Conservation (phyloP, 2,888 invertebrate species). For the Thumatha senex region DNA sequence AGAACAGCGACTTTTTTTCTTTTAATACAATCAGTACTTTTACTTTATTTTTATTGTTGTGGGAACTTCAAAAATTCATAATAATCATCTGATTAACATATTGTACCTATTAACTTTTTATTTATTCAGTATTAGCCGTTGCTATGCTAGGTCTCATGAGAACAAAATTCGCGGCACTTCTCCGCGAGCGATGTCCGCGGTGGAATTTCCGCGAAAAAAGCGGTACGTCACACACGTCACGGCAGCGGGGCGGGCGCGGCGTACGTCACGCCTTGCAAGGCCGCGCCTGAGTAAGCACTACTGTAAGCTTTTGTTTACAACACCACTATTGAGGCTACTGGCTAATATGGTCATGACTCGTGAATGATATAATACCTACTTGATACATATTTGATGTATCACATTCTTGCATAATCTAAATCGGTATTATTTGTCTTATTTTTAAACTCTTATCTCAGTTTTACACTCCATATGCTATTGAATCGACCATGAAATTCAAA, state of each 20-base stretch:
- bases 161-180: constrained; percentile 32
- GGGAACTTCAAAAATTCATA: too few species aligned
- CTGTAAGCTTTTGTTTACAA: constrained; percentile 49
- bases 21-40: too few species aligned
- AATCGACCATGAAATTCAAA: background rate
- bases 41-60: too few species aligned
- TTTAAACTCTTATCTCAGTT: too few species aligned
- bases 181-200: constrained; percentile 63
- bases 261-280: constrained; percentile 68
- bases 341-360: constrained; percentile 42
- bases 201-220: constrained; percentile 80
- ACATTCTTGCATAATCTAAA: constrained; percentile 6
- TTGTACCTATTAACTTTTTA: too few species aligned
- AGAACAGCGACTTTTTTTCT: too few species aligned
- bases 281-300: constrained; percentile 52
- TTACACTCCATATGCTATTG: background rate
- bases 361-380: constrained; percentile 33
- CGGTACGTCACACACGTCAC: constrained; percentile 67
- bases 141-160: constrained; percentile 19
- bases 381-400: constrained; percentile 11
- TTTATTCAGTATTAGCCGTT: too few species aligned
- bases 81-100: constrained; percentile 4
- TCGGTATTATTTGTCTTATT: too few species aligned
- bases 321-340: constrained; percentile 20
- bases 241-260: constrained; percentile 48